Evolutionary conservation across 2,797 vertebrate species (phyloP), one percentile per base, ranked within the genome.

Genomic region (Ptychobarbus kaznakovi): DNA sequence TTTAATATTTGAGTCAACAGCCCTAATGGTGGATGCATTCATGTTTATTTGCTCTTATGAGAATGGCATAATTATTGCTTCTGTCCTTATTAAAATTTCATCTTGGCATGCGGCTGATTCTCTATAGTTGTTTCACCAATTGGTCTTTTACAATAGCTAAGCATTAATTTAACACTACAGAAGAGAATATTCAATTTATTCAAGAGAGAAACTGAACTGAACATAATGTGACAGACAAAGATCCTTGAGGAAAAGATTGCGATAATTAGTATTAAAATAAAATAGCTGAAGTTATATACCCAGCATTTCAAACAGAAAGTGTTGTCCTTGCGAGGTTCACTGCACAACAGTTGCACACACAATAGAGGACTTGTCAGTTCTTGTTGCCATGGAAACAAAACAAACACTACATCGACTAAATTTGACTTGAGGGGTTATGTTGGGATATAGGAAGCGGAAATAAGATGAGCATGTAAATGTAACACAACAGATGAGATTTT

Each of bases 381-480:
- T 51, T 81, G 87, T 86, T 88, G 81, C 85, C 72, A 74, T 88
- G 82, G 85, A 83, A 86, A 88, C 78, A 46, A 86, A 86, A 56
- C 44, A 82, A 83, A 73, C 53, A 46, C 66, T 44, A 11, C 3
- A 0, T 69, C 0, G 13, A 7, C 65, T 83, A 74, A 76, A 63
- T 76, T 53, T 61, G 40, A 78, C 68, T 86, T 75, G 61, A 63
- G 38, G 22, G 40, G 61, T 83, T 75, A 75, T 68, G 65, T 86
- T 28, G 20, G 87, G 80, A 80, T 75, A 69, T 58, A 61, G 20
- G 66, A 73, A 85, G 77, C 20, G 3, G 65, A 35, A 72, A 78
- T 53, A 66, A 25, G 38, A 51, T 70, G 44, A 80, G 56, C 38
- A 15, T 28, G 11, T 44, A 58, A 20, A 79, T 70, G 8, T 13